phyloP scores from a whole-genome alignment of 2,888 invertebrate genomes.

The Harmothoe impar region DNA sequence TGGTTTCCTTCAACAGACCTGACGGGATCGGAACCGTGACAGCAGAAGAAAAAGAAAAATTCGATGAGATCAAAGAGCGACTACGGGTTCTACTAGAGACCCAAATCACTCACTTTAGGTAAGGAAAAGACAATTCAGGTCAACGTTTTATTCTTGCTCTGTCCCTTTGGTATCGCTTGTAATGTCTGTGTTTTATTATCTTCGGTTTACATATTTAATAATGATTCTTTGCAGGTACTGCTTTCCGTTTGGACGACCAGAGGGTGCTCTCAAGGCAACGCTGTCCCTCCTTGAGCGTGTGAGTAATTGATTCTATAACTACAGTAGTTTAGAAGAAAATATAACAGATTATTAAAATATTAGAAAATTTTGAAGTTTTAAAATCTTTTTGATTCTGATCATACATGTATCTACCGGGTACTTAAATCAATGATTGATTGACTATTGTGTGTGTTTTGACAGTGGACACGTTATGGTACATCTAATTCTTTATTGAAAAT shows the following conservation, averaged over 20 bases:
- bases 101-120: conserved; percentile 99
- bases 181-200: neutral
- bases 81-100: conserved; percentile 95
- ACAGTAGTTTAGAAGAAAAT: too few species aligned
- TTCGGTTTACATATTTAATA: neutral
- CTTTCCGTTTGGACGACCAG: conserved; percentile 99
- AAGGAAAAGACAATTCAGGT: conserved; percentile 69
- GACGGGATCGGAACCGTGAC: conserved; percentile 99
- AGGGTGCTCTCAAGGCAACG: conserved; percentile 98
- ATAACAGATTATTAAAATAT: too few species aligned
- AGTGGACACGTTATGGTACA: too few species aligned
- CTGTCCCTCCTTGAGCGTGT: conserved; percentile 95
- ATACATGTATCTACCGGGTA: too few species aligned
- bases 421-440: too few species aligned
- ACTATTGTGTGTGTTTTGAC: too few species aligned
- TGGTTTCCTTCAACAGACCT: conserved; percentile 87
- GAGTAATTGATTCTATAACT: too few species aligned
- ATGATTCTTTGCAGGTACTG: conserved; percentile 88
- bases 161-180: neutral
- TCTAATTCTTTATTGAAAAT: too few species aligned
- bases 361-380: too few species aligned
- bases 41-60: conserved; percentile 94
- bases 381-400: too few species aligned
- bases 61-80: conserved; percentile 98
- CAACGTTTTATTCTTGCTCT: neutral